Evolutionary conservation across 1,140 invertebrate genomes (phyloP).

Genomic region (Pomacea maculata): DNA sequence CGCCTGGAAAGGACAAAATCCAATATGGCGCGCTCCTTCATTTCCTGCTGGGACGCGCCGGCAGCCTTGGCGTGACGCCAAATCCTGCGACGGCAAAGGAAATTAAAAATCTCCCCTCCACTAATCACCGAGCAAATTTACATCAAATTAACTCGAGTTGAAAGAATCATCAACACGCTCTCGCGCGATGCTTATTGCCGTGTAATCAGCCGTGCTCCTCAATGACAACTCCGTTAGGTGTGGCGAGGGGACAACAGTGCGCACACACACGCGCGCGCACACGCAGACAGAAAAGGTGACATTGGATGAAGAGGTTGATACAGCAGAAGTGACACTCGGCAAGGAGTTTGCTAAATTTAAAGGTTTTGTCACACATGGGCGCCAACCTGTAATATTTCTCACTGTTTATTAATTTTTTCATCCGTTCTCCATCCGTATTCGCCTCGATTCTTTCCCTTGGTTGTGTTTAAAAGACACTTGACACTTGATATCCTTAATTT

Average conservation of each 20-base stretch:
- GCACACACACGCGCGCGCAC: not conserved
- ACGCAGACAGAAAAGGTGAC: not conserved
- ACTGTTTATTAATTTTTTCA: too few relatives aligned
- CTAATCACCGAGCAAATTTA: slow-evolving; percentile 45
- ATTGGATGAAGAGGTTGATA: not conserved
- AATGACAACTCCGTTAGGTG: not conserved
- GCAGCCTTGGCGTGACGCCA: slow-evolving; percentile 26
- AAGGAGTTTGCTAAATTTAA: not conserved
- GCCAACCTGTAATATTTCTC: not conserved
- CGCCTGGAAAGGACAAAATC: slow-evolving; percentile 34
- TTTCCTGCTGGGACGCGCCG: slow-evolving; percentile 44
- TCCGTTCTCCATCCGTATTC: too few relatives aligned
- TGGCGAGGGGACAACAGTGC: not conserved
- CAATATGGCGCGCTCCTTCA: slow-evolving; percentile 45
- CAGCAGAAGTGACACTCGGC: not conserved
- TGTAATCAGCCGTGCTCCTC: not conserved
- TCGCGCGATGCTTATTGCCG: slow-evolving; percentile 21
- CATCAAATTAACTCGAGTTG: slow-evolving; percentile 43
- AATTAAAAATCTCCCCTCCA: slow-evolving; percentile 43
- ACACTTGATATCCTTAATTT: too few relatives aligned
- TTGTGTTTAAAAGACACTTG: too few relatives aligned
- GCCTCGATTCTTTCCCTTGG: too few relatives aligned
- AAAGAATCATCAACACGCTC: slow-evolving; percentile 32
- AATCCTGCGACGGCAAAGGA: slow-evolving; percentile 35
- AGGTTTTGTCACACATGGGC: not conserved